Base-by-base conservation (phyloP, 1,140 invertebrate species). In the Ephestia elutella region DNA sequence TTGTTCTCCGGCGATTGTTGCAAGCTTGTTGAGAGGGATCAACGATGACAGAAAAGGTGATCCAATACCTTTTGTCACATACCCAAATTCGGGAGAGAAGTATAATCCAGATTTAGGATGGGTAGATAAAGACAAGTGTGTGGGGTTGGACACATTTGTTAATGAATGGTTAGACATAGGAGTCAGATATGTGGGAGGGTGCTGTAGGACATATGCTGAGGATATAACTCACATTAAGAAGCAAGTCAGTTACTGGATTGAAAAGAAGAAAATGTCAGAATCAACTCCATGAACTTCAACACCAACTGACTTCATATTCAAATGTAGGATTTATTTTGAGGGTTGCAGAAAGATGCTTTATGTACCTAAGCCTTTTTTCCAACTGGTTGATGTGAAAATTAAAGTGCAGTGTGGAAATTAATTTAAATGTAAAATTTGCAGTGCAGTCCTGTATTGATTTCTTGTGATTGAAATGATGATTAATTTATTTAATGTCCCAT, bases 181-280 rank as follows among this genome's bases (percentile, higher is more conserved):
- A 5, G 93, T 94, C 0, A 89, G 86, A 58, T 94, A 92, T 72
- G 90, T 96, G 57, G 95, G 95, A 8, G 94, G 95, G 1, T 96
- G 95, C 72, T 96, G 95, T 74, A 89, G 94, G 62, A 93, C 93
- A 0, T 90, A 90, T 66, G 91, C 91, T 11, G 75, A 90, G 5
- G 93, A 95, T 73, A 91, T 96, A 13, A 80, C 76, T 28, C 71
- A 79, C 3, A 90, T 91, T 56, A 67, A 72, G 28, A 77, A 70
- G 15, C 73, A 89, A 79, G 89, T 90, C 7, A 66, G 86, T 21
- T 75, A 71, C 55, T 91, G 90, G 90, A 10, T 68, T 15, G 44
- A 63, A 4, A 49, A 48, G 17, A 60, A 68, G 53, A 64, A 35
- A 51, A 57, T n/a, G 13, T 44, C 38, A 1, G 2, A 44, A 17